Evolutionary conservation across 2,888 invertebrate species (phyloP).

Genomic region (Epinotia ramella): DNA sequence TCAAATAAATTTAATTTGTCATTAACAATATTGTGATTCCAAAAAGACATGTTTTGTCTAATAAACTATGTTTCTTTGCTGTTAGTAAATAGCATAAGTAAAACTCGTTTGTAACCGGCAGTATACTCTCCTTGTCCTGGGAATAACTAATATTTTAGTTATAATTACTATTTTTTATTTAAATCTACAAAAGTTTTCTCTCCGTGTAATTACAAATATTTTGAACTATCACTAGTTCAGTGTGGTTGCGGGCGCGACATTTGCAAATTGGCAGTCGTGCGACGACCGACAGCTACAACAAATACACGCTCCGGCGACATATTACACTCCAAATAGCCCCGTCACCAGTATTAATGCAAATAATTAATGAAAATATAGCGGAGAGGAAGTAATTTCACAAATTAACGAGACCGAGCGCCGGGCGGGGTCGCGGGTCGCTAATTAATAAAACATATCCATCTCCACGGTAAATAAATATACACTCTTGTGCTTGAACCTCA

Average conservation of each 20-base stretch:
- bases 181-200: too few species aligned
- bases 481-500: slow-evolving; percentile 13
- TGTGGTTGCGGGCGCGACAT: neutral
- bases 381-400: slow-evolving; percentile 37
- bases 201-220: too few species aligned
- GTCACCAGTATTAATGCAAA: slow-evolving; percentile 36
- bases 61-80: too few species aligned
- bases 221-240: too few species aligned
- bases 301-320: neutral
- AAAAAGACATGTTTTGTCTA: too few species aligned
- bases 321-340: slow-evolving; percentile 14
- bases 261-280: neutral
- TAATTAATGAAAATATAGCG: slow-evolving; percentile 39
- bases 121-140: too few species aligned
- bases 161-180: too few species aligned
- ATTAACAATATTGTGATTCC: too few species aligned
- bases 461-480: slow-evolving; percentile 33
- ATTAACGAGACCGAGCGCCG: slow-evolving; percentile 37
- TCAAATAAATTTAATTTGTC: too few species aligned
- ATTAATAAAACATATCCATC: slow-evolving; percentile 45
- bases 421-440: slow-evolving; percentile 29
- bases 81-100: too few species aligned
- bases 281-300: neutral
- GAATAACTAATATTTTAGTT: too few species aligned
- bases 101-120: too few species aligned